These are phyloP conservation scores for Eupelmus urozonus DNA, from an alignment of 2,888 invertebrate genomes.

Conservation along the genomic window DNA sequence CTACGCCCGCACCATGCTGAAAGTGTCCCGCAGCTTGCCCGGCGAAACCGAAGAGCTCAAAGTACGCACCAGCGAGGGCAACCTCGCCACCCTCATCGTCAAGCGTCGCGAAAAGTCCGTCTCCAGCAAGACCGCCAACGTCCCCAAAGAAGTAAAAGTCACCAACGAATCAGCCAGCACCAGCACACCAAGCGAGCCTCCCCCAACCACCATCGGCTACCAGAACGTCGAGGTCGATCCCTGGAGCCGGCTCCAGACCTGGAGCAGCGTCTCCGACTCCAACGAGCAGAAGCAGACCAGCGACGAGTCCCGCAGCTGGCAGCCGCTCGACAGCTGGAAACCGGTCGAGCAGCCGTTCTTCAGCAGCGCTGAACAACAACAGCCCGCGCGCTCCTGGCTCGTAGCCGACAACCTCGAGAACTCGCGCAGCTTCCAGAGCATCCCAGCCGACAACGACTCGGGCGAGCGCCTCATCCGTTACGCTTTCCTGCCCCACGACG, in stretches of 20 bases:
- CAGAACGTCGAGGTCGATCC: constrained; percentile 53
- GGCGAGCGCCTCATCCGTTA: constrained; percentile 58
- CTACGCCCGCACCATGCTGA: constrained; percentile 85
- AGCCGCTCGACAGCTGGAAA: constrained; percentile 74
- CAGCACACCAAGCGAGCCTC: neutral
- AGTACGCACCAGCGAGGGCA: constrained; percentile 87
- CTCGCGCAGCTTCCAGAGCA: constrained; percentile 29
- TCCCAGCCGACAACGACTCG: constrained; percentile 34
- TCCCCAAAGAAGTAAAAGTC: constrained; percentile 20
- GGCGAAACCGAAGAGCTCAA: constrained; percentile 87
- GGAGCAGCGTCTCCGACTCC: constrained; percentile 29
- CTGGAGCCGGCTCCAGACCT: constrained; percentile 44
- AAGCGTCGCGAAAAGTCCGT: constrained; percentile 81
- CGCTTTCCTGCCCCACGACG: constrained; percentile 68
- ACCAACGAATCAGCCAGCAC: neutral
- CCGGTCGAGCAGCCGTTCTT: constrained; percentile 75
- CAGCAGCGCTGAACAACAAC: no score
- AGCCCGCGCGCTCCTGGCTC: constrained; percentile 38
- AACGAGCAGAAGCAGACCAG: neutral
- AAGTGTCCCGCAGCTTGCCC: constrained; percentile 87
- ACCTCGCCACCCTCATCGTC: constrained; percentile 87
- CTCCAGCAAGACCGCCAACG: constrained; percentile 59
- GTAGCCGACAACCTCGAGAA: constrained; percentile 11
- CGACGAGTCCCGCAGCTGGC: constrained; percentile 70
- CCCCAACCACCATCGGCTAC: constrained; percentile 42